Base-by-base conservation (phyloP, 2,113 vertebrate genomes). In the Petroica traversi region DNA sequence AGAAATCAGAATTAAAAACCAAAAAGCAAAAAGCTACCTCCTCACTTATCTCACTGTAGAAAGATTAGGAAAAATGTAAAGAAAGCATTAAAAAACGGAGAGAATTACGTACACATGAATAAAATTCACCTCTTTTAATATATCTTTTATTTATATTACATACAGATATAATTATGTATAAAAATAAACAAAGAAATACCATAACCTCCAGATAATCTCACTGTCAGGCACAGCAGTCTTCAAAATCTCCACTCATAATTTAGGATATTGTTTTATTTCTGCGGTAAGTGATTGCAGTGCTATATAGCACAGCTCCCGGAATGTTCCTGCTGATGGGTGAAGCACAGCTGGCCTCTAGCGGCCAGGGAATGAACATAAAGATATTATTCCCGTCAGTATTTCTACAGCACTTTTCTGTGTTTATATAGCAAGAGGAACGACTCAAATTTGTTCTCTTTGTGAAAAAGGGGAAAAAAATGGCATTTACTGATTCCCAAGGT, bases 281-380 rank as follows among this genome's bases (percentile, higher is more conserved):
- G 19, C 23, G 24, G 15, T 62, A 49, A 69, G 57, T 71, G 64
- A 41, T 43, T 61, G 20, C 29, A n/a, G 26, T 7, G 3, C 26
- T 61, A 16, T 0, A 1, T 8, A 26, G 12, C 2, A 52, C 6
- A 34, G 40, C 22, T 54, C 7, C 40, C 29, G 43, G 36, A 24
- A 29, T 34, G 40, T 12, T 68, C 11, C 48, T 76, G 20, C 41
- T 86, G 20, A 31, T 76, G 25, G 12, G 11, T 92, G 92, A 40
- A 92, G 67, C 96, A 72, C 52, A 73, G 48, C 92, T 89, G 43
- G 19, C 97, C 97, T 94, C 98, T 96, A 92, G 97, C 92, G 98
- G 94, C 69, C 9, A 89, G 23, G 9, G 38, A 94, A 68, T 58
- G 80, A 88, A 81, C 55, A 75, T 0, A 38, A 63, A 29, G 13